Evolutionary conservation across 2,797 vertebrate species (phyloP).

Genomic region (Gymnoscopelus microlampas): DNA sequence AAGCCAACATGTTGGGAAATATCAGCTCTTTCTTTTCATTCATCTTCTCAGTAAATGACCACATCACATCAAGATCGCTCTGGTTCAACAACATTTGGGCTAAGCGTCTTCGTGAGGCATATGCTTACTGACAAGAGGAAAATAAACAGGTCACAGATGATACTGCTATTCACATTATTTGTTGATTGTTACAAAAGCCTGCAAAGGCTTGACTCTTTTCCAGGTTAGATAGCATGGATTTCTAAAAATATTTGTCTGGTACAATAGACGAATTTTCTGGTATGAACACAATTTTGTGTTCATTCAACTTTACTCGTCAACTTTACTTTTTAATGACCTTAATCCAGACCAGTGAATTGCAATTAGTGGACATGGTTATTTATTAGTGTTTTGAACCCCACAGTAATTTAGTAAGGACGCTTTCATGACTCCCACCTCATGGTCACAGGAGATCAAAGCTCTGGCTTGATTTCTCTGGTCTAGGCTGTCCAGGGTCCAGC

Average conservation of each 20-base stretch:
- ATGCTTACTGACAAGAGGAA: not conserved
- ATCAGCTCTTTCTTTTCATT: slow-evolving; percentile 14
- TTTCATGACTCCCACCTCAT: slow-evolving; percentile 72
- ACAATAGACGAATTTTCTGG: not conserved
- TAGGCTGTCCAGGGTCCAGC: slow-evolving; percentile 62
- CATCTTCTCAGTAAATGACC: slow-evolving; percentile 36
- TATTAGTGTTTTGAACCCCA: slow-evolving; percentile 70
- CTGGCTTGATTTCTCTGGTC: slow-evolving; percentile 58
- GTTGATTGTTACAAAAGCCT: not conserved
- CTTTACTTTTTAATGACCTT: slow-evolving; percentile 36
- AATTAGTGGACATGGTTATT: slow-evolving; percentile 54
- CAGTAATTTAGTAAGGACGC: slow-evolving; percentile 70
- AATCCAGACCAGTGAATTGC: slow-evolving; percentile 42
- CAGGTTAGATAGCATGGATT: not conserved
- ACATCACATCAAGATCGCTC: slow-evolving; percentile 12
- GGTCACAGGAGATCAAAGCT: slow-evolving; percentile 77
- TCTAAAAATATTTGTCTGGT: not conserved
- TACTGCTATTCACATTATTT: not conserved
- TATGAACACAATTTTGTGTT: not conserved
- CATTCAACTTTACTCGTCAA: slow-evolving; percentile 8
- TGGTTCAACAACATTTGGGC: not conserved
- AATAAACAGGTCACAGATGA: not conserved
- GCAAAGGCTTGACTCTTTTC: not conserved
- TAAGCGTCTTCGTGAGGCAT: not conserved
- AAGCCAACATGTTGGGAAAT: not conserved